Base-by-base conservation (phyloP, 2,888 invertebrate species). In the Amiota communis region DNA sequence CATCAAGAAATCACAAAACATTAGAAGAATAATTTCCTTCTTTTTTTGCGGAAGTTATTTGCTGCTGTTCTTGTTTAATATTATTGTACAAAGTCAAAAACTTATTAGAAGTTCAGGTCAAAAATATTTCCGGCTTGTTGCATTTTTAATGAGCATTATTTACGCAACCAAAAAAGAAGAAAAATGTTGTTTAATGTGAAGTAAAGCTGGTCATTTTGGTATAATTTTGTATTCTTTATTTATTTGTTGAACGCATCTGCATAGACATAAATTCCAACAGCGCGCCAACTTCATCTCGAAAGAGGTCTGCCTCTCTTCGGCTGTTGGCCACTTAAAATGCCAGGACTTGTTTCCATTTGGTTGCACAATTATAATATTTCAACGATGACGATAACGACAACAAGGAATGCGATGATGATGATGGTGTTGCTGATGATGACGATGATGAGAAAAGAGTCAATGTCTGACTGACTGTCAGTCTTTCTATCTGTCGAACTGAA, bases 281-380 rank as follows among this genome's bases (percentile, higher is more conserved):
- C 53, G 53, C 12, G 53, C 15, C 11, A 15, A 15, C 49, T 65
- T 46, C 12, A 36, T 48, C 20, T 68, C 51, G 17, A 59, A 17
- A 15, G 13, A 15, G 49, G 53, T 20, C 23, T 67, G 20, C 49
- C 17, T 36, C 12, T 15, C 46, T 59, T 59, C 13, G 47, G 47
- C 46, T 63, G 71, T 71, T 63, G 51, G 17, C 11, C 84, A 82
- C 81, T 83, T 84, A 81, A 81, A 74, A 82, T 78, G 81, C 81
- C 82, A 81, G 78, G 81, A 82, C 86, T 86, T 81, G 84, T 82
- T 86, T 83, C 82, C 86, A 85, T 85, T 83, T 82, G 79, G 84
- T 77, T 84, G 85, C 79, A 80, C 86, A 86, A 84, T 86, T 85
- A 83, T 83, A 85, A 85, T 85, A 86, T 83, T 84, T 80, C 78